These are phyloP conservation scores for Sciaenops ocellatus DNA, from an alignment of 2,797 vertebrate species.

Conservation along the genomic window DNA sequence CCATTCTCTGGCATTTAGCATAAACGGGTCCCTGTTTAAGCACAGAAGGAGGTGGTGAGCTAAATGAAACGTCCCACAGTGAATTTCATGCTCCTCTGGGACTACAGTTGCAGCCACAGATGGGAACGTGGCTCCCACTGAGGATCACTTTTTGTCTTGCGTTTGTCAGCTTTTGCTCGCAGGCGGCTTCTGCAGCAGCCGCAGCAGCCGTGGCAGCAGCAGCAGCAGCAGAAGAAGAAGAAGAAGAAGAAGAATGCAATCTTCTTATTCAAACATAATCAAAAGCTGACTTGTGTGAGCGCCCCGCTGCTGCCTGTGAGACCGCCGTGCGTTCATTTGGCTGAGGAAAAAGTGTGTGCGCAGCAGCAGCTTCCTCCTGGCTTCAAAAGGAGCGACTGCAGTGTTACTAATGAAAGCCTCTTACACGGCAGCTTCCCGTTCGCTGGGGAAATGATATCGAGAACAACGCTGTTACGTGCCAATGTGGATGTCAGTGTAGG, in stretches of 20 bases:
- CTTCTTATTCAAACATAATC: slow-evolving; percentile 47
- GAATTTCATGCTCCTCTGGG: slow-evolving; percentile 45
- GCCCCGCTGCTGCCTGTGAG: slow-evolving; percentile 31
- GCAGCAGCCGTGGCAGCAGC: not conserved
- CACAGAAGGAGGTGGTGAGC: slow-evolving; percentile 46
- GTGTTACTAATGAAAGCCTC: slow-evolving; percentile 75
- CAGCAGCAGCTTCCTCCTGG: slow-evolving; percentile 48
- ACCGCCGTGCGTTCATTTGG: slow-evolving; percentile 34
- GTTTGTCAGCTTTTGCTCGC: slow-evolving; percentile 31
- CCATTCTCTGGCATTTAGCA: slow-evolving; percentile 24
- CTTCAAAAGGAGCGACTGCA: slow-evolving; percentile 56
- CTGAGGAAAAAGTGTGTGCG: slow-evolving; percentile 25
- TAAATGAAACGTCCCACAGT: slow-evolving; percentile 40
- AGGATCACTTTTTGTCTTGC: slow-evolving; percentile 26
- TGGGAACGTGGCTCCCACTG: slow-evolving; percentile 37
- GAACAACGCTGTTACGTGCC: slow-evolving; percentile 12
- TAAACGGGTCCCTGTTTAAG: slow-evolving; percentile 4
- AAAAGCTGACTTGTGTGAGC: slow-evolving; percentile 49
- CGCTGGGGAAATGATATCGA: slow-evolving; percentile 28
- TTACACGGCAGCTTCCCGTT: slow-evolving; percentile 58
- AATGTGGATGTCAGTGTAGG: slow-evolving; percentile 23
- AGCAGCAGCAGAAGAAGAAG: not conserved
- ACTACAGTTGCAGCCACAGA: slow-evolving; percentile 34
- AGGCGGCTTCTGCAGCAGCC: slow-evolving; percentile 1
- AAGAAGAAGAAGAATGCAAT: slow-evolving; percentile 18